Evolutionary conservation across 2,888 invertebrate genomes (phyloP).

Genomic region (Aphodius sticticus): DNA sequence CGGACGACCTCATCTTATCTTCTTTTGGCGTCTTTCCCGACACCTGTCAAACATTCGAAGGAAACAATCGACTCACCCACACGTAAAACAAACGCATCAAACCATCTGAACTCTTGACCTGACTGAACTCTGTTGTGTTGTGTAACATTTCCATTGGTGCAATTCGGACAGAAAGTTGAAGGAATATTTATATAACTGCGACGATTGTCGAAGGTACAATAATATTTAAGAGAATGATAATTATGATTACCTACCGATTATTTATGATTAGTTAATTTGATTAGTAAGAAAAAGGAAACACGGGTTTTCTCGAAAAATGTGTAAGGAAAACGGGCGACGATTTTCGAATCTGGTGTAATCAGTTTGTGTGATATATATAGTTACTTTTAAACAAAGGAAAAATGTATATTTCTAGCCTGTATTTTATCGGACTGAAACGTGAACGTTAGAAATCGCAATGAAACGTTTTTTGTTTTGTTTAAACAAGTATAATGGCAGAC

Average conservation of each 20-base stretch:
- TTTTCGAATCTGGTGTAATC: conserved; percentile 19
- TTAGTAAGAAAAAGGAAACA: background rate
- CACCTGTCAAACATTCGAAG: background rate
- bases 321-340: background rate
- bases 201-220: background rate
- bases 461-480: no score
- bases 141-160: background rate
- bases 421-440: conserved; percentile 11
- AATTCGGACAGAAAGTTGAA: background rate
- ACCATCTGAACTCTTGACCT: background rate
- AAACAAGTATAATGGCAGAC: no score
- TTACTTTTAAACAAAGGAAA: background rate
- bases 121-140: background rate
- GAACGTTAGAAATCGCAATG: no score
- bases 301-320: background rate
- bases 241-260: background rate
- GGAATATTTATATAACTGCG: background rate
- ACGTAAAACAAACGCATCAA: background rate
- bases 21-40: no score
- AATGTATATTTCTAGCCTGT: conserved; percentile 25
- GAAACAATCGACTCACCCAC: background rate
- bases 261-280: background rate
- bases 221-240: background rate
- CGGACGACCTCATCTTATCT: no score
- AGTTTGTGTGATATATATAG: conserved; percentile 28